Conservation (phyloP, 2,797 vertebrate species). For the Parotocinclus haroldoi region DNA sequence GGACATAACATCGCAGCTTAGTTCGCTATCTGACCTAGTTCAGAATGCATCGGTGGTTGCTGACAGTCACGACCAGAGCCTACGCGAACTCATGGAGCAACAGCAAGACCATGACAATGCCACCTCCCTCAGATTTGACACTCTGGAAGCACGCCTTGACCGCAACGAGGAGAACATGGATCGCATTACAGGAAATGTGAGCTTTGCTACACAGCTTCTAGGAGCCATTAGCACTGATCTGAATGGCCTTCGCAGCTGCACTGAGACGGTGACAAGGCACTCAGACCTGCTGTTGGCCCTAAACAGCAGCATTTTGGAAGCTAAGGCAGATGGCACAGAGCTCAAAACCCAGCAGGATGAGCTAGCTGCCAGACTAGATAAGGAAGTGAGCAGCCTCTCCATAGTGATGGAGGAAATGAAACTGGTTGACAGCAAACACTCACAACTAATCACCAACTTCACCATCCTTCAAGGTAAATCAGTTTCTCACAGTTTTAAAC, state of each 20-base stretch:
- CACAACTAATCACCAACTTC: constrained; percentile 81
- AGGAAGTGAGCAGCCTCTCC: constrained; percentile 73
- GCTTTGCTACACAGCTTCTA: constrained; percentile 66
- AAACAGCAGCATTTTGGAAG: constrained; percentile 81
- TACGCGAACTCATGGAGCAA: constrained; percentile 80
- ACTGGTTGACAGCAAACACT: constrained; percentile 82
- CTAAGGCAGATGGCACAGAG: constrained; percentile 75
- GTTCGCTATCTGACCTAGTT: constrained; percentile 81
- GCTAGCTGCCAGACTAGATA: constrained; percentile 61
- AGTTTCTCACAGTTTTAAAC: no score
- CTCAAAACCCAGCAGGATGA: constrained; percentile 73
- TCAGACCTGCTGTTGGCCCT: constrained; percentile 82
- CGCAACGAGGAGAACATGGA: constrained; percentile 65
- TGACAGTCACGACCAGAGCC: constrained; percentile 70
- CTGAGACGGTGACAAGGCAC: constrained; percentile 84
- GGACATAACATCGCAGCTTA: constrained; percentile 86
- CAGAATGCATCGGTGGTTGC: constrained; percentile 83
- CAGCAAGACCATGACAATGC: constrained; percentile 69
- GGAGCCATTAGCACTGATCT: constrained; percentile 82
- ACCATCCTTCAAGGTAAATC: constrained; percentile 70
- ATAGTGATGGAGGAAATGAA: constrained; percentile 98
- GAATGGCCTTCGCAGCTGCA: constrained; percentile 87
- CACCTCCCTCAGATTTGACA: constrained; percentile 66
- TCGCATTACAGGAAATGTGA: constrained; percentile 69
- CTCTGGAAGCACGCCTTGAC: constrained; percentile 64